A percentile compares a stretch with the other conserved stretches of the same genome.
Evolutionary conservation across 2,888 invertebrate genomes (phyloP).

Genomic region (Pterostichus niger): DNA sequence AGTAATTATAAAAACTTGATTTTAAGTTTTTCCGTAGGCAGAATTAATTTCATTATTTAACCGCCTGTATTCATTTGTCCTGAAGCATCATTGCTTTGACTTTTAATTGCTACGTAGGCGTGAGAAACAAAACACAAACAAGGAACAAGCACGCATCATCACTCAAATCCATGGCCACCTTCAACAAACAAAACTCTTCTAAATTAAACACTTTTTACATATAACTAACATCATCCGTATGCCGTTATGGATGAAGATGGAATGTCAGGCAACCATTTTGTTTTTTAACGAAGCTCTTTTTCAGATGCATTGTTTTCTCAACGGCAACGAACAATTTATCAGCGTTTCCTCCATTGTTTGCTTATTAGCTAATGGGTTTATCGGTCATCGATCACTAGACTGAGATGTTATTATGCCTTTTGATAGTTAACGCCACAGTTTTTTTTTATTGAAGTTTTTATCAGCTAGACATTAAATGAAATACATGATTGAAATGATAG

Average conservation of each 20-base stretch:
- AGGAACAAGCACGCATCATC: slow-evolving; percentile 44
- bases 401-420: slow-evolving; percentile 26
- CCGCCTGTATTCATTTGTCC: slow-evolving; percentile 44
- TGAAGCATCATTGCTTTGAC: slow-evolving; percentile 34
- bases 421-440: slow-evolving; percentile 31
- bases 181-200: not conserved
- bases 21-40: not conserved
- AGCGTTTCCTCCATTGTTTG: slow-evolving; percentile 40
- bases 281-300: slow-evolving; percentile 35
- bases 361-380: slow-evolving; percentile 50
- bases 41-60: slow-evolving; percentile 39
- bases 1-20: too few relatives aligned
- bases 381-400: slow-evolving; percentile 16
- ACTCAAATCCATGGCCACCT: slow-evolving; percentile 44
- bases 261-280: slow-evolving; percentile 16
- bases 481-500: slow-evolving; percentile 21
- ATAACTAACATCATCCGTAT: not conserved
- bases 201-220: slow-evolving; percentile 7
- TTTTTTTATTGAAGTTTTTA: slow-evolving; percentile 29
- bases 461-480: not conserved
- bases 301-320: slow-evolving; percentile 37
- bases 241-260: not conserved
- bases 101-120: slow-evolving; percentile 44
- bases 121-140: slow-evolving; percentile 54
- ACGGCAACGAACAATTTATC: not conserved